These are phyloP conservation scores for Charanyca ferruginea DNA, from an alignment of 2,888 invertebrate genomes.

Conservation along the genomic window DNA sequence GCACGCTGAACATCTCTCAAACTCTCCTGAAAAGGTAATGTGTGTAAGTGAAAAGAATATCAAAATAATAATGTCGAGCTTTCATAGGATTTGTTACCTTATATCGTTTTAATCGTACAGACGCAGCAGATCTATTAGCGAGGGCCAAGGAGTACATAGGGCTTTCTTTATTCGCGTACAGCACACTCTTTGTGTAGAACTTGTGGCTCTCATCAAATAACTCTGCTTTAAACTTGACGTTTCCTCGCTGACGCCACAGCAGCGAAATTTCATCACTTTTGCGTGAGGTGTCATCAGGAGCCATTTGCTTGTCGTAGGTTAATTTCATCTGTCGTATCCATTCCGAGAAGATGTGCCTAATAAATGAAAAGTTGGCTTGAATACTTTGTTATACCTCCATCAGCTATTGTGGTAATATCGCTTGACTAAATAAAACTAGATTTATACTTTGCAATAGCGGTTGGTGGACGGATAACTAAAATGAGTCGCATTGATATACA, in stretches of 20 bases:
- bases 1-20: conserved; percentile 92
- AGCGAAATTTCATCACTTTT: conserved; percentile 82
- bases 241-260: conserved; percentile 89
- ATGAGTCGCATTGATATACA: no score
- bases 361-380: neutral
- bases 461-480: no score
- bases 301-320: conserved; percentile 75
- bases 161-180: conserved; percentile 90
- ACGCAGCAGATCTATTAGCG: conserved; percentile 93
- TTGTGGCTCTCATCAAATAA: conserved; percentile 88
- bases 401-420: no score
- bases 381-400: neutral
- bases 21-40: conserved; percentile 87
- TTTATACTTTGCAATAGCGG: neutral
- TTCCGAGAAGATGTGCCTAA: conserved; percentile 80
- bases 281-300: conserved; percentile 76
- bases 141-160: conserved; percentile 92
- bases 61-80: neutral
- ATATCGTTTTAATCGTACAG: conserved; percentile 91
- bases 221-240: conserved; percentile 90
- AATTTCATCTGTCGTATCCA: conserved; percentile 83
- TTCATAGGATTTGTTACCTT: conserved; percentile 82
- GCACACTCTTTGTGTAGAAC: conserved; percentile 92
- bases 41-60: neutral
- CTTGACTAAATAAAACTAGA: neutral